Evolutionary conservation across 2,888 invertebrate species (phyloP).

Genomic region (Stenolophus ochropezus): DNA sequence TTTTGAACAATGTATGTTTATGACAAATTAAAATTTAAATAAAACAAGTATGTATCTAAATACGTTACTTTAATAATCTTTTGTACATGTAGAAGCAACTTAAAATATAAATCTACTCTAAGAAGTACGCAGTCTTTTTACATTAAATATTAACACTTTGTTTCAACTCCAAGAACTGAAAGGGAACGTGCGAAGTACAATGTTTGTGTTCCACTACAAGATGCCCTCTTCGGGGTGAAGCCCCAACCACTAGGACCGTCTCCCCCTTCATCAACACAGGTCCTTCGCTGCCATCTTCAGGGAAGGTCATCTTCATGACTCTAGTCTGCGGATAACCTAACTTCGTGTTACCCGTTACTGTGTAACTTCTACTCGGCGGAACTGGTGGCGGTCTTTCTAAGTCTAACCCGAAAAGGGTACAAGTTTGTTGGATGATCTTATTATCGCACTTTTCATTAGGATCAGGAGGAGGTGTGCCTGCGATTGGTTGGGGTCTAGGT

Average conservation of each 20-base stretch:
- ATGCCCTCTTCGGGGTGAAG: conserved; percentile 90
- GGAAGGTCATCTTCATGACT: conserved; percentile 92
- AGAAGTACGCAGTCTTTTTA: conserved; percentile 61
- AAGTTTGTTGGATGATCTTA: conserved; percentile 92
- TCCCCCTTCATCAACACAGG: conserved; percentile 86
- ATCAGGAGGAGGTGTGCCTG: conserved; percentile 90
- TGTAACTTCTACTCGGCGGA: conserved; percentile 92
- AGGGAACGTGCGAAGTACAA: conserved; percentile 84
- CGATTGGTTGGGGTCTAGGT: conserved; percentile 91
- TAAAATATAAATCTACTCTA: neutral
- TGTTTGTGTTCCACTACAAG: conserved; percentile 88
- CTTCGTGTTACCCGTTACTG: conserved; percentile 92
- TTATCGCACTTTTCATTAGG: conserved; percentile 90
- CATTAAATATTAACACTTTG: conserved; percentile 71
- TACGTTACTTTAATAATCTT: neutral
- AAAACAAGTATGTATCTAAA: too few species aligned
- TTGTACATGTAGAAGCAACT: conserved; percentile 20
- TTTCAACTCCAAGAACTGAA: conserved; percentile 87
- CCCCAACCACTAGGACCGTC: conserved; percentile 90
- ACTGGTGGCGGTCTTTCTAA: conserved; percentile 94
- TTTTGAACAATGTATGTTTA: too few species aligned
- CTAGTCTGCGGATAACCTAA: conserved; percentile 94
- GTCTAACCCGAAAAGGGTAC: conserved; percentile 92
- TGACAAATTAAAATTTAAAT: too few species aligned
- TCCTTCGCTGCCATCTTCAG: conserved; percentile 76